These are phyloP conservation scores for Prolemur simus DNA, from an alignment of 2,113 vertebrate species.

Conservation along the genomic window DNA sequence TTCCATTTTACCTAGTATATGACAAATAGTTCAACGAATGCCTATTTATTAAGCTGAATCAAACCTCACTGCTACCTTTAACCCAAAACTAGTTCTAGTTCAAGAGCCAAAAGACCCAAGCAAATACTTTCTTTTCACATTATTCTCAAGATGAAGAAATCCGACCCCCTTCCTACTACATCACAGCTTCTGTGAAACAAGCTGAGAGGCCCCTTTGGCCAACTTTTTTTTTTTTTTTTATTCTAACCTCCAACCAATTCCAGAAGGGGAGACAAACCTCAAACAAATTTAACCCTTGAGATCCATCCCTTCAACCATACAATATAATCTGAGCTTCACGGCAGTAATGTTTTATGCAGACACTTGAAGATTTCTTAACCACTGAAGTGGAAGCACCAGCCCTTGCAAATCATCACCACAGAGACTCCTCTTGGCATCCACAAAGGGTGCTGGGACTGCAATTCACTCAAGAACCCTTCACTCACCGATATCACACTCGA, in stretches of 20 bases:
- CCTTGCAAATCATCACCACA: constrained; percentile 43
- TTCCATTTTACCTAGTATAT: constrained; percentile 24
- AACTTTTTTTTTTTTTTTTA: constrained; percentile 40
- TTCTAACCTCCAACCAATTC: constrained; percentile 74
- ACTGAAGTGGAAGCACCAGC: constrained; percentile 19
- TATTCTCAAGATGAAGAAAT: constrained; percentile 73
- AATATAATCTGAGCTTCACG: not conserved
- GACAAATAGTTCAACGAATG: constrained; percentile 47
- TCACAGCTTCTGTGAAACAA: constrained; percentile 70
- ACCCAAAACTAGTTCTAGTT: constrained; percentile 69
- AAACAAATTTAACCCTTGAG: constrained; percentile 74
- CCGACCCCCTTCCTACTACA: constrained; percentile 73
- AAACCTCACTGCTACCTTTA: constrained; percentile 70
- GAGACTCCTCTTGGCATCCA: constrained; percentile 46
- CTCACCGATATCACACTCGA: not conserved
- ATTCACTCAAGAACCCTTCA: constrained; percentile 30
- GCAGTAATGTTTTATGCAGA: not conserved
- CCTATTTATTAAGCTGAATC: constrained; percentile 52
- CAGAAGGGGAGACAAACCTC: constrained; percentile 66
- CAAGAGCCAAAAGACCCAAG: constrained; percentile 58
- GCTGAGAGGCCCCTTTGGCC: constrained; percentile 71
- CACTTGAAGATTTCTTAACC: constrained; percentile 47
- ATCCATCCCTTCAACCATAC: not conserved
- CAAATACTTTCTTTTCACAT: constrained; percentile 70
- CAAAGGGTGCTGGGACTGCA: constrained; percentile 25